phyloP scores from a whole-genome alignment of 2,888 invertebrate genomes.

The Rhogogaster chlorosoma region DNA sequence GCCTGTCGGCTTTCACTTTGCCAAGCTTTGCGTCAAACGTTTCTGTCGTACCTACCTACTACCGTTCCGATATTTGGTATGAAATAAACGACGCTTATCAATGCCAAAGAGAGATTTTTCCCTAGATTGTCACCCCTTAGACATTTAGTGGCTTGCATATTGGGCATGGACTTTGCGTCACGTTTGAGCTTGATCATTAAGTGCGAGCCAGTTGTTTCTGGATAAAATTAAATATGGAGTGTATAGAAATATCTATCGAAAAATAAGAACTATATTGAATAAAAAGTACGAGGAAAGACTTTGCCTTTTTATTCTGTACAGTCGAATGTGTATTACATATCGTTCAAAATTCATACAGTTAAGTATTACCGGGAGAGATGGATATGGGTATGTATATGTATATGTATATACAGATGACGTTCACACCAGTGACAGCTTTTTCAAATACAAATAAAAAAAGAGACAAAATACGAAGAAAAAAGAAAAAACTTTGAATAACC shows the following conservation, averaged over 20 bases:
- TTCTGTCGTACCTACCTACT: not conserved
- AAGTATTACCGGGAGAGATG: not conserved
- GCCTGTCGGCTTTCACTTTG: constrained; percentile 42
- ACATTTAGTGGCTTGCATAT: not conserved
- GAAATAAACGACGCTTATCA: constrained; percentile 2
- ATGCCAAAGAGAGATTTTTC: not conserved
- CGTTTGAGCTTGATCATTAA: no score
- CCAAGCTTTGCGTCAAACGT: constrained; percentile 36
- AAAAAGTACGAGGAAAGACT: not conserved
- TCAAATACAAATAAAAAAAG: constrained; percentile 30
- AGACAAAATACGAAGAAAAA: not conserved
- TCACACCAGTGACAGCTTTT: constrained; percentile 17
- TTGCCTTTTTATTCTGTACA: not conserved
- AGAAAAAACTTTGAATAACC: constrained; percentile 46
- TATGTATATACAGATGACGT: not conserved
- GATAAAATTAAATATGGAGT: not conserved
- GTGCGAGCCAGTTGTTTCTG: not conserved
- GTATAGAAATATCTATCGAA: not conserved
- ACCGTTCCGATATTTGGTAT: not conserved
- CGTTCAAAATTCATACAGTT: not conserved
- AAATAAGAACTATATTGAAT: not conserved
- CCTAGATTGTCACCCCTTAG: not conserved
- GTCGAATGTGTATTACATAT: not conserved
- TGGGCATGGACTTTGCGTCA: not conserved
- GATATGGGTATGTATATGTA: not conserved